A percentile compares a stretch with the other conserved stretches of the same genome.
Evolutionary conservation across 2,797 vertebrate genomes (phyloP).

Genomic region (Sebastiscus tertius): DNA sequence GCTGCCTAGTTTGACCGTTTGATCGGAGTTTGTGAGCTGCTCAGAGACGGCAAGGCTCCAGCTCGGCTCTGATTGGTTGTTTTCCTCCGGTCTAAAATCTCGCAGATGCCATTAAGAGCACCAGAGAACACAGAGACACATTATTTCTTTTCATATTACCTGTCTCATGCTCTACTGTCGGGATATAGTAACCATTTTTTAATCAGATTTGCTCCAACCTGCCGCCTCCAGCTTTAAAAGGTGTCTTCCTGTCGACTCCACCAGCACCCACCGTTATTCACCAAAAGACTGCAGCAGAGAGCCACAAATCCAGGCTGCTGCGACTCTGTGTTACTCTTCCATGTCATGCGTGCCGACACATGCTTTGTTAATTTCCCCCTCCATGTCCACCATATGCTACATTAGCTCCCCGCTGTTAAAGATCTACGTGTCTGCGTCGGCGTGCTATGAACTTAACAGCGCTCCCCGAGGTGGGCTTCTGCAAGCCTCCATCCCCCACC

Average conservation of each 20-base stretch:
- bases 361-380: constrained; percentile 19
- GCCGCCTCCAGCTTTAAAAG: neutral
- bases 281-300: neutral
- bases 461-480: neutral
- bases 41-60: no score
- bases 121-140: no score
- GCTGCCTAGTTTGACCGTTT: no score
- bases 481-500: neutral
- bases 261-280: neutral
- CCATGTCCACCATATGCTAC: constrained; percentile 26
- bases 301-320: neutral
- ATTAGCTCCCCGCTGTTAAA: constrained; percentile 34
- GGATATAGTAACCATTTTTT: no score
- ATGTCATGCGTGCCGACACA: constrained; percentile 30
- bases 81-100: no score
- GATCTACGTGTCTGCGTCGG: neutral
- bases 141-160: no score
- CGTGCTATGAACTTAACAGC: neutral
- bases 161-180: no score
- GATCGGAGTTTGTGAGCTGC: accelerated
- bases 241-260: neutral
- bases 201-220: no score
- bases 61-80: no score
- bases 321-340: constrained; percentile 1
- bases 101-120: no score